Base-by-base conservation (phyloP, 2,113 vertebrate species). In the Cryptomyrus ogoouensis region DNA sequence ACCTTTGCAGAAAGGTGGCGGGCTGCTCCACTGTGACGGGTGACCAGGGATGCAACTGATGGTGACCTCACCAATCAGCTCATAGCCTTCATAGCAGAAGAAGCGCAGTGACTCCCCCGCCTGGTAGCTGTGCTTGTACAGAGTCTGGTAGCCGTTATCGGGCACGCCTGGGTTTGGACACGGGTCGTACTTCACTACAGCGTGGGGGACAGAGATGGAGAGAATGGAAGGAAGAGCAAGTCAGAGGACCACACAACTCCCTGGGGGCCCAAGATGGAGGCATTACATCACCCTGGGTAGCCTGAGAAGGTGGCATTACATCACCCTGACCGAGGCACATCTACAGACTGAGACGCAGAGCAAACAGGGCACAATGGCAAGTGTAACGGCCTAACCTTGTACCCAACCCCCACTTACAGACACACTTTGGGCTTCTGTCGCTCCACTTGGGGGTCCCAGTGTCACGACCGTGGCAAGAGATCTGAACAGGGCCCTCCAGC, bases 1-100 rank as follows among this genome's bases (percentile, higher is more conserved):
- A 98, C 97, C 97, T 97, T 98, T 98, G 94, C 97, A 98, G 91
- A 97, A 97, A 0, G 97, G 97, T 1, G 97, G 97, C 21, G 97
- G 97, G 94, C 96, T 98, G 95, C 96, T 98, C 97, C 97, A 98
- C 92, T 97, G 97, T 24, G 97, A 98, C 3, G 97, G 97, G 91
- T 98, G 97, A 10, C 97, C 97, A 0, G 97, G 97, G 70, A 98
- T 94, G 89, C 97, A 98, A 92, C 94, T 97, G 92, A 98, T 98
- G 50, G 97, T 97, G 90, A 98, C 97, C 92, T 98, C 97, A 0
- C 97, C 97, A 0, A 98, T 97, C 12, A 98, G 97, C 92, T 98
- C 97, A 3, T 97, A 98, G 80, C 97, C 97, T 92, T 98, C 97
- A 0, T 98, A 98, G 92, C 97, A 98, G 95, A 98, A 98, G 94